These are phyloP conservation scores for Mirza zaza DNA, from an alignment of 2,113 vertebrate genomes.

Conservation along the genomic window DNA sequence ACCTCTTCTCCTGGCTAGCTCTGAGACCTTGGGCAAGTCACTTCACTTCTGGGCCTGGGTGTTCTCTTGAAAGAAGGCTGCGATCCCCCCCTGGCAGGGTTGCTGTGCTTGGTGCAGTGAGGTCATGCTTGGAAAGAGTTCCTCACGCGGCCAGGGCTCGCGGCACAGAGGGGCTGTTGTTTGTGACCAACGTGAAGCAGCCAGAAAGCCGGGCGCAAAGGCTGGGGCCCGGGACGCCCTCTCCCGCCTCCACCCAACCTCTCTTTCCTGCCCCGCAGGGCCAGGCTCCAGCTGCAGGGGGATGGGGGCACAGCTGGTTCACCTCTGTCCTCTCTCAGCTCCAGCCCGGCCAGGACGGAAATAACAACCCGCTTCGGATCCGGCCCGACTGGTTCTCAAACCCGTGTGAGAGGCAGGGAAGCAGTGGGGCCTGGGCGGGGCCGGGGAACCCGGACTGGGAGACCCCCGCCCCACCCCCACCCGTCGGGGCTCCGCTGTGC, in stretches of 20 bases:
- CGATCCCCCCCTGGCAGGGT: not conserved
- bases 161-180: constrained; percentile 77
- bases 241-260: not conserved
- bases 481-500: no score
- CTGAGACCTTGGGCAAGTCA: not conserved
- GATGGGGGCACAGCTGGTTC: not conserved
- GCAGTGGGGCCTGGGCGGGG: not conserved
- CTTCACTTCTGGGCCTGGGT: not conserved
- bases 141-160: constrained; percentile 83
- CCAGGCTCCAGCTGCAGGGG: not conserved
- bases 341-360: not conserved
- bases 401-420: not conserved
- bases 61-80: not conserved
- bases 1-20: not conserved
- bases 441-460: not conserved
- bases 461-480: not conserved
- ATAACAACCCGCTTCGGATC: not conserved
- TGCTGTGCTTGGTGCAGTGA: not conserved
- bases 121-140: constrained; percentile 25
- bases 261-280: not conserved
- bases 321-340: not conserved
- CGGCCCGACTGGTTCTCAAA: not conserved
- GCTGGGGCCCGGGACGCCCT: accelerated
- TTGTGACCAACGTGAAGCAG: constrained; percentile 51
- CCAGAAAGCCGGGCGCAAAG: not conserved